phyloP scores from a whole-genome alignment of 2,113 vertebrate species.

The Cairina moschata region DNA sequence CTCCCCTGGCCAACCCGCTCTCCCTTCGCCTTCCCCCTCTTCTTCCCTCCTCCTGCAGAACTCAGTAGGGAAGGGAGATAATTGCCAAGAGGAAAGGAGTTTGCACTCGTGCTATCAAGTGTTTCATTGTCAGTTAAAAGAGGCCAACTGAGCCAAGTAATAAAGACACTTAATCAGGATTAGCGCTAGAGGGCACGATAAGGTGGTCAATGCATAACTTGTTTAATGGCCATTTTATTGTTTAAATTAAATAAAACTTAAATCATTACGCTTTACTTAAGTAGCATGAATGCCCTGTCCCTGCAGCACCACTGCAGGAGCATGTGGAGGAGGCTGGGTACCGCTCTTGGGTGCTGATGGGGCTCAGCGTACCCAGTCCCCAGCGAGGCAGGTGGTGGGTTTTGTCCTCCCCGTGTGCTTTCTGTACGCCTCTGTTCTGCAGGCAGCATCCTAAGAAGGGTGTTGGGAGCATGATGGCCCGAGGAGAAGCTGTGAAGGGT shows the following conservation, averaged over 20 bases:
- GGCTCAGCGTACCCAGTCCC: neutral
- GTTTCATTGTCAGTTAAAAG: slow-evolving; percentile 58
- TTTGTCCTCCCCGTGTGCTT: neutral
- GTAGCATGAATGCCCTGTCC: neutral
- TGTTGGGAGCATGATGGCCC: neutral
- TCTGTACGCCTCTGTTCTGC: neutral
- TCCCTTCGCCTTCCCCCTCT: slow-evolving; percentile 12
- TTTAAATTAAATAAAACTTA: slow-evolving; percentile 71
- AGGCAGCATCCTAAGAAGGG: neutral
- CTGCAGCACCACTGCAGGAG: neutral
- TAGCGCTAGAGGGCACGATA: slow-evolving; percentile 55
- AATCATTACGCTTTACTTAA: slow-evolving; percentile 53
- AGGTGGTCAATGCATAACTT: slow-evolving; percentile 63
- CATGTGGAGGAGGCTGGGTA: rapidly evolving
- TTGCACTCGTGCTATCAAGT: neutral
- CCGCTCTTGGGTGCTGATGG: neutral
- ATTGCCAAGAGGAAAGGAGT: slow-evolving; percentile 55
- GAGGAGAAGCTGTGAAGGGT: neutral
- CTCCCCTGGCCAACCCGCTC: neutral
- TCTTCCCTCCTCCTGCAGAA: slow-evolving; percentile 58
- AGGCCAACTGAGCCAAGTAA: slow-evolving; percentile 66
- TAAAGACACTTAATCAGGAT: slow-evolving; percentile 66
- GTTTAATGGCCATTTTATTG: slow-evolving; percentile 64
- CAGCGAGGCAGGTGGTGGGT: rapidly evolving
- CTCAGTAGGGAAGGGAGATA: slow-evolving; percentile 56